A percentile compares a stretch with the other conserved stretches of the same genome.
These are phyloP conservation scores for Chionoecetes opilio DNA, from an alignment of 1,140 invertebrate species.

Conservation along the genomic window DNA sequence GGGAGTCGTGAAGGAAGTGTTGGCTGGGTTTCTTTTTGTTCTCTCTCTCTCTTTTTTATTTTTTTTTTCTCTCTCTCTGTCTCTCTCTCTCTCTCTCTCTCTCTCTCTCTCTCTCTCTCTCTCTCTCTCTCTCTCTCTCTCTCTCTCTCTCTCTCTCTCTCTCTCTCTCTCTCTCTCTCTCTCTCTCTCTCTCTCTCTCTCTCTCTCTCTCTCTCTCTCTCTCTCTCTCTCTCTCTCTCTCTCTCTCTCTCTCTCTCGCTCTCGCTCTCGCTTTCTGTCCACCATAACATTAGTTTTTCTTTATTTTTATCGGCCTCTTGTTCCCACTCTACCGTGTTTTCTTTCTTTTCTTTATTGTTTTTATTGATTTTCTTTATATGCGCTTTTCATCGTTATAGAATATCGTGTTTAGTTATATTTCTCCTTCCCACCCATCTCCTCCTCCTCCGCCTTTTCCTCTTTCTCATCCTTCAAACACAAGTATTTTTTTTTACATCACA, in stretches of 20 bases:
- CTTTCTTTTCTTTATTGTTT: not conserved
- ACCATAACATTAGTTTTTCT: not conserved
- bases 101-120: not conserved
- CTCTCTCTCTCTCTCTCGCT: not conserved
- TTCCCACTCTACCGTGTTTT: not conserved
- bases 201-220: too few species aligned
- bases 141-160: not conserved
- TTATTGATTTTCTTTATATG: not conserved
- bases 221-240: not conserved
- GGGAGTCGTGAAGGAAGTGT: not conserved
- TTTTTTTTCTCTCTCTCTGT: not conserved
- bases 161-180: not conserved
- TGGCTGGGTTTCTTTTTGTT: not conserved
- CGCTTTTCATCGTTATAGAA: too few species aligned
- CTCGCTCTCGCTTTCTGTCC: too few species aligned
- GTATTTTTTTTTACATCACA: too few species aligned
- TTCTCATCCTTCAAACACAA: too few species aligned
- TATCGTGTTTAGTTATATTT: too few species aligned
- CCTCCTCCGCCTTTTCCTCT: too few species aligned
- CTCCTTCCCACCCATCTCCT: too few species aligned
- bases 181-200: not conserved
- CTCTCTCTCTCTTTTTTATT: not conserved
- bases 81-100: not conserved
- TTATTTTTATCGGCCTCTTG: not conserved
- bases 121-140: conserved; percentile 37